Evolutionary conservation across 2,113 vertebrate species (phyloP).

Genomic region (Prionailurus bengalensis): DNA sequence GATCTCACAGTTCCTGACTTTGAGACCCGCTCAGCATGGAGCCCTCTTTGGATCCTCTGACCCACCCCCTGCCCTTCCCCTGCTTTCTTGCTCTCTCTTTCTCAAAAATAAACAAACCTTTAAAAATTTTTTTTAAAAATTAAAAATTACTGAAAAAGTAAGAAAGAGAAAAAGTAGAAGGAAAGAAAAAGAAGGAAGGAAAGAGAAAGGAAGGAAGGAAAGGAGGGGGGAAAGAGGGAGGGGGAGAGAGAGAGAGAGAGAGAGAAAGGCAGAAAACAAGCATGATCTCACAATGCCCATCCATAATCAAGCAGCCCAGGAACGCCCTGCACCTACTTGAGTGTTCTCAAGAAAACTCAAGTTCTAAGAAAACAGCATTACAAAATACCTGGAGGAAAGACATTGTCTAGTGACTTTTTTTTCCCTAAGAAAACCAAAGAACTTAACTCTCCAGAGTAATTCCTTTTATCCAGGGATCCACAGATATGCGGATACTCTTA

Average conservation of each 20-base stretch:
- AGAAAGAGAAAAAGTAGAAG: accelerated
- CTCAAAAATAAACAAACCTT: too few relatives aligned
- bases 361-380: neutral
- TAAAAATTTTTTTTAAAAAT: too few relatives aligned
- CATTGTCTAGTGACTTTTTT: neutral
- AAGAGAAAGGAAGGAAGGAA: too few relatives aligned
- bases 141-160: neutral
- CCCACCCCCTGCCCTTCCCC: too few relatives aligned
- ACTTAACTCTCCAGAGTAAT: neutral
- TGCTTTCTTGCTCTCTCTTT: too few relatives aligned
- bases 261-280: neutral
- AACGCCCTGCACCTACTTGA: neutral
- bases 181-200: too few relatives aligned
- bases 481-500: neutral
- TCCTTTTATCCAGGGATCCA: neutral
- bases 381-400: neutral
- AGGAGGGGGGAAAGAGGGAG: too few relatives aligned
- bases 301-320: neutral
- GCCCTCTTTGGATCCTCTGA: too few relatives aligned
- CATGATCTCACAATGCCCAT: neutral
- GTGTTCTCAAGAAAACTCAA: neutral
- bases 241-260: neutral
- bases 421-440: neutral
- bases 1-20: too few relatives aligned
- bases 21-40: too few relatives aligned